Evolutionary conservation across 1,140 invertebrate species (phyloP).

Genomic region (Hyphantria cunea): DNA sequence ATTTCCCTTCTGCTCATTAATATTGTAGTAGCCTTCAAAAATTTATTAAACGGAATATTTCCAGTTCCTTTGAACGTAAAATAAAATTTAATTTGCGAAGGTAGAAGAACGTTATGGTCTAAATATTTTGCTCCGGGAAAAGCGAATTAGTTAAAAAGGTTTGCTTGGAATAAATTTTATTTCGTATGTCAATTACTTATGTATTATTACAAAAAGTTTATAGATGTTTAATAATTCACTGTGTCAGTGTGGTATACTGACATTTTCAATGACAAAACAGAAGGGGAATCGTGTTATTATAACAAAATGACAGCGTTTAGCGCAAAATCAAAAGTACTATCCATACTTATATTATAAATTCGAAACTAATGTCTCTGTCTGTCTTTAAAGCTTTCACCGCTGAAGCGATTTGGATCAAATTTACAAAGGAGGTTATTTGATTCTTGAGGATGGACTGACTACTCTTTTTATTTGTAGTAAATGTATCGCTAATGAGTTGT

Average conservation of each 20-base stretch:
- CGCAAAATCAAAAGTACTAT: too few relatives aligned
- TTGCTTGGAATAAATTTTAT: slow-evolving; percentile 1
- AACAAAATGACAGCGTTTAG: too few relatives aligned
- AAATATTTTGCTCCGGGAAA: slow-evolving; percentile 29
- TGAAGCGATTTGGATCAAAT: too few relatives aligned
- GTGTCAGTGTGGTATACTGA: neutral
- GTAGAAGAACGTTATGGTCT: slow-evolving; percentile 25
- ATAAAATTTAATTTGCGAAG: slow-evolving; percentile 32
- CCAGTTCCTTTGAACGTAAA: slow-evolving; percentile 33
- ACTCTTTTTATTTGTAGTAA: too few relatives aligned
- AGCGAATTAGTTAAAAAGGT: slow-evolving; percentile 3
- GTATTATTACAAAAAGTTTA: neutral
- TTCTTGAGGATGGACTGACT: too few relatives aligned
- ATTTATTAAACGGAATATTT: slow-evolving; percentile 38
- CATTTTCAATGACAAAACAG: neutral
- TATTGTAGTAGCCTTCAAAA: slow-evolving; percentile 36
- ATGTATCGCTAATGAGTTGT: too few relatives aligned
- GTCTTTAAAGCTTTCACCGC: too few relatives aligned
- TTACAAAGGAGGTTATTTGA: too few relatives aligned
- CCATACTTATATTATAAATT: too few relatives aligned
- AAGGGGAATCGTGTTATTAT: neutral
- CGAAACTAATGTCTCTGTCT: too few relatives aligned
- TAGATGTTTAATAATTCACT: neutral
- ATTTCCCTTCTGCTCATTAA: slow-evolving; percentile 30
- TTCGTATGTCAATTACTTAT: neutral